Evolutionary conservation across 2,888 invertebrate species (phyloP).

Genomic region (Lobophora halterata): DNA sequence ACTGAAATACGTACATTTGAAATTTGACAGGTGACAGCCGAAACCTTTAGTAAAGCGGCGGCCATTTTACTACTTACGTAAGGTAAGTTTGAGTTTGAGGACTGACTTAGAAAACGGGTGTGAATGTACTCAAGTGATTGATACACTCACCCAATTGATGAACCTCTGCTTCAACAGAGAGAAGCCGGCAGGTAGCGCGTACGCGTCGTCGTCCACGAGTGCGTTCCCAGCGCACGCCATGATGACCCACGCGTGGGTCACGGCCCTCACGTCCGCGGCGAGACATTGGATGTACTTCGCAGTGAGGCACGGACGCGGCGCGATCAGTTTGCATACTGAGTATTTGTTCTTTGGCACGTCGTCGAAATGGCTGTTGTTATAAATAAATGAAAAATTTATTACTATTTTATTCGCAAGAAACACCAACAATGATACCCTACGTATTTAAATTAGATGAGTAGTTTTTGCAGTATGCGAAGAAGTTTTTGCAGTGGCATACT

Average conservation of each 20-base stretch:
- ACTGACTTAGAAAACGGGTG: no score
- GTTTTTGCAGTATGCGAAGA: no score
- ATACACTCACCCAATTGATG: slow-evolving; percentile 56
- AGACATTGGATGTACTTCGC: slow-evolving; percentile 87
- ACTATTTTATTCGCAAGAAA: no score
- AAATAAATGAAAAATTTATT: no score
- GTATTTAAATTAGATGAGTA: no score
- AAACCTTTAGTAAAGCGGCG: no score
- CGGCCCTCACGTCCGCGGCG: slow-evolving; percentile 82
- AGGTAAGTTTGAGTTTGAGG: no score
- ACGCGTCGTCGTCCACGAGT: slow-evolving; percentile 64
- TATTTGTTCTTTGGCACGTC: slow-evolving; percentile 79
- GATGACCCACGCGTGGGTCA: slow-evolving; percentile 87
- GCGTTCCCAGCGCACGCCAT: slow-evolving; percentile 74
- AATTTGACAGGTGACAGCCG: no score
- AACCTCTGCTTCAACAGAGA: slow-evolving; percentile 72
- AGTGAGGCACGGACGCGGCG: slow-evolving; percentile 86
- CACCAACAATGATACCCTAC: no score
- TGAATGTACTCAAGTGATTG: neutral
- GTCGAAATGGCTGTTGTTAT: slow-evolving; percentile 78
- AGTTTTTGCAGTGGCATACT: no score
- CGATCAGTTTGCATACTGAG: slow-evolving; percentile 79
- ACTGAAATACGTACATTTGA: no score
- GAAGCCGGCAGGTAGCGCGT: slow-evolving; percentile 83
- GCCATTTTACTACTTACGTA: no score